Percentiles rank a stretch among this genome's conserved stretches.
phyloP scores from a whole-genome alignment of 2,113 vertebrate species.

The Vombatus ursinus region DNA sequence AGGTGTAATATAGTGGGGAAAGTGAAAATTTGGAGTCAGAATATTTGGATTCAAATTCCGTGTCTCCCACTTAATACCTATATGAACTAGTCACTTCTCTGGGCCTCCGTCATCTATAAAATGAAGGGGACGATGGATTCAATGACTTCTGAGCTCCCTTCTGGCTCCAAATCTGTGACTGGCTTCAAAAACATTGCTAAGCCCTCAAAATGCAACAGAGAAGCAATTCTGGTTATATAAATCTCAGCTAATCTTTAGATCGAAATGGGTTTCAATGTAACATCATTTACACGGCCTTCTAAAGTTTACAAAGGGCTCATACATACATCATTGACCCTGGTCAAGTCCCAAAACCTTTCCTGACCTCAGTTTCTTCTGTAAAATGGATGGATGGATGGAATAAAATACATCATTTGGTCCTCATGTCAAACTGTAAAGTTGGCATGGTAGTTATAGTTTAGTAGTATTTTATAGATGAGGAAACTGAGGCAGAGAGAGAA shows the following conservation, averaged over 20 bases:
- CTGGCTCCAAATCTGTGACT: neutral
- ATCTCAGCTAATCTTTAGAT: neutral
- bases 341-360: too few species aligned
- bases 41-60: too few species aligned
- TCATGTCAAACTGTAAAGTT: neutral
- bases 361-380: too few species aligned
- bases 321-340: neutral
- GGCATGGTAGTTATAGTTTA: neutral
- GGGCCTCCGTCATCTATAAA: neutral
- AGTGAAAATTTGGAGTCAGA: neutral
- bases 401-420: too few species aligned
- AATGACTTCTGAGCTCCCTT: neutral
- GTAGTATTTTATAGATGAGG: neutral
- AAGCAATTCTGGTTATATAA: neutral
- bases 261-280: neutral
- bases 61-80: too few species aligned
- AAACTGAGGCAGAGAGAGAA: neutral
- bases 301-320: neutral
- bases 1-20: neutral
- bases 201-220: neutral
- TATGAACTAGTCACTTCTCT: too few species aligned
- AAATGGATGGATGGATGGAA: too few species aligned
- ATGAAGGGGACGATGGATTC: neutral
- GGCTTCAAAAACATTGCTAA: neutral
- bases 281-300: neutral